Conservation (phyloP, 2,797 vertebrate species). For the Mareca strepera region DNA sequence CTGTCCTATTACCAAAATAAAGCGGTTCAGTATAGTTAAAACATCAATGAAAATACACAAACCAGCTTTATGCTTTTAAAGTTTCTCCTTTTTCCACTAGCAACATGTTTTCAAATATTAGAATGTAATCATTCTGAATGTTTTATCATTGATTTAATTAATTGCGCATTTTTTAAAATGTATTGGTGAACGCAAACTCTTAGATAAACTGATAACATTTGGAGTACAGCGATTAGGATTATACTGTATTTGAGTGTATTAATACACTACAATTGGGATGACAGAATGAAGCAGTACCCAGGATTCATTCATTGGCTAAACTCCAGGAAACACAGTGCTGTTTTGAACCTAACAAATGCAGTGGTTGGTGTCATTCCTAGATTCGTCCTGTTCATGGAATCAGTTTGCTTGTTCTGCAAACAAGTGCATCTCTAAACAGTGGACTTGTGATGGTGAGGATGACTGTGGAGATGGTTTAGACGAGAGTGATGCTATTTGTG, state of each 20-base stretch:
- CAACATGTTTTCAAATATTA: background rate
- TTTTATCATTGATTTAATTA: background rate
- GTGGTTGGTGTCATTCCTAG: slow-evolving; percentile 72
- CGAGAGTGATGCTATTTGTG: slow-evolving; percentile 91
- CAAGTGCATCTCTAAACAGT: slow-evolving; percentile 92
- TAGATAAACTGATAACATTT: background rate
- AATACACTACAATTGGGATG: background rate
- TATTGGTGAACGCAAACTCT: background rate
- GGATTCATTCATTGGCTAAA: background rate
- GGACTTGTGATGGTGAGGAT: slow-evolving; percentile 94
- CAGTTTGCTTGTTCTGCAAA: slow-evolving; percentile 92
- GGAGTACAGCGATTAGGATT: background rate
- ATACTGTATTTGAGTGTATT: background rate
- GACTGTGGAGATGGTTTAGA: slow-evolving; percentile 92
- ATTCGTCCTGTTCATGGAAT: slow-evolving; percentile 90
- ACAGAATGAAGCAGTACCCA: background rate
- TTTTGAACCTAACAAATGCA: background rate
- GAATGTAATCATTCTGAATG: background rate
- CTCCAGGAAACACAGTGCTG: background rate
- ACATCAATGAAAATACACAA: background rate
- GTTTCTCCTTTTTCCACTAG: background rate
- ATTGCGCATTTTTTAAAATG: background rate
- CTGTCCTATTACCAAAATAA: background rate
- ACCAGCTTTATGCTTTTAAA: background rate
- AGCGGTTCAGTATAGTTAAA: background rate